Base-by-base conservation (phyloP, 2,797 vertebrate species). In the Tangara arthus region DNA sequence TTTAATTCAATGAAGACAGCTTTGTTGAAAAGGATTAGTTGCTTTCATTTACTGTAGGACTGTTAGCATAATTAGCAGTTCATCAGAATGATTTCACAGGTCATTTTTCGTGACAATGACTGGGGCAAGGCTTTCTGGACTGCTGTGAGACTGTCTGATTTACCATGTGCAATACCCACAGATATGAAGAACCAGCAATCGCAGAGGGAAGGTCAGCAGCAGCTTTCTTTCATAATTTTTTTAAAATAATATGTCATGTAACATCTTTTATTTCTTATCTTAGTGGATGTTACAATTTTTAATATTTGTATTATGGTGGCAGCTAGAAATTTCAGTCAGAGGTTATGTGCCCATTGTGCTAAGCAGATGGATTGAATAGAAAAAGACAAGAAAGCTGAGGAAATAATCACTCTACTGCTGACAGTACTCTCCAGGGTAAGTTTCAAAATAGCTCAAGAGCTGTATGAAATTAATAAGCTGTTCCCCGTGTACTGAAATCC, bases 391-490 rank as follows among this genome's bases (percentile, higher is more conserved):
- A 94, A 91, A 93, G 76, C 84, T 75, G 70, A 95, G 92, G 87
- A 91, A 92, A 97, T 94, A 89, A 93, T 97, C 82, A 81, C 44
- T 92, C 83, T 88, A 12, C 82, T 93, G 92, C 94, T 95, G 82
- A 90, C 92, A 86, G 82, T 76, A 83, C 72, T 95, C 92, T 95
- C 87, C 79, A 79, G 95, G 94, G 93, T 83, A 87, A 76, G 77
- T 95, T 95, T 96, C 84, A 93, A 95, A 96, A 96, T 96, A 96
- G 88, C 88, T 95, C 92, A 81, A 87, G 87, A 93, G 69, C 82
- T 94, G 87, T 83, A 76, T 94, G 95, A 96, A 95, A 97, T 96
- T 96, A 96, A 95, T 95, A 95, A 97, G 76, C 89, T 92, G 42
- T 83, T 95, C 82, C 72, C 82, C 55, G 55, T 71, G 52, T 71